Evolutionary conservation across 2,113 vertebrate species (phyloP).

Genomic region (human): GRCh38 chr19:4704001-4704500

Average conservation of each 20-base stretch:
- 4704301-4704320: slow-evolving; percentile 86
- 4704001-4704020: slow-evolving; percentile 96
- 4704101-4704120: accelerated
- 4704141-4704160: slow-evolving; percentile 96
- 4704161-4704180: slow-evolving; percentile 98
- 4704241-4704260: slow-evolving; percentile 95
- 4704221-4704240: slow-evolving; percentile 97
- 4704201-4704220: slow-evolving; percentile 96
- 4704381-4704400: accelerated
- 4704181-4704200: slow-evolving; percentile 98
- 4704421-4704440: neutral
- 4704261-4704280: slow-evolving; percentile 96
- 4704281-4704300: slow-evolving; percentile 95
- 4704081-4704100: neutral
- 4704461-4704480: neutral
- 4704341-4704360: neutral
- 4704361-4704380: neutral
- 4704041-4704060: slow-evolving; percentile 93
- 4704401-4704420: accelerated
- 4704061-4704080: neutral
- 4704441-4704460: neutral
- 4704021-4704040: slow-evolving; percentile 96
- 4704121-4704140: slow-evolving; percentile 93
- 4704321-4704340: neutral
- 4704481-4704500: neutral